Base-by-base conservation (phyloP, 2,888 invertebrate genomes). In the Drosophila sordidapex region DNA sequence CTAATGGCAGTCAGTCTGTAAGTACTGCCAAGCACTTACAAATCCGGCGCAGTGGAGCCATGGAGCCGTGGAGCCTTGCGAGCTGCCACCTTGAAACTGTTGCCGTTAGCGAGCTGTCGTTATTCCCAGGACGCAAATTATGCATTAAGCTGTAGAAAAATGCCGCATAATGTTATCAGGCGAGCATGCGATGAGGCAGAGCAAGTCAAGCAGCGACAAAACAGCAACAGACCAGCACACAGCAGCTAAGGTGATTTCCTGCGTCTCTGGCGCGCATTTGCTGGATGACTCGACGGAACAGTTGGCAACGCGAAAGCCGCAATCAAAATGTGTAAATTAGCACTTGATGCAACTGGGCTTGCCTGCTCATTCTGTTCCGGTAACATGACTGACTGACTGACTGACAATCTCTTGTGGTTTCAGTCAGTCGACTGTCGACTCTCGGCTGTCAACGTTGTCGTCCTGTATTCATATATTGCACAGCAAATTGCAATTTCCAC, bases 241-340 rank as follows among this genome's bases (percentile, higher is more conserved):
- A 53, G 18, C 27, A 25, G 40, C 68, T n/a, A 64, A 78, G 84
- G 75, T 77, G 71, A 81, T 71, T 76, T 71, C 66, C 70, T 70
- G 58, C 46, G 61, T 64, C 62, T 70, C 53, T 60, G 27, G 43
- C 11, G 36, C 56, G n/a, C 33, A n/a, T 57, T 38, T 29, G 60
- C 58, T 40, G 54, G 68, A 59, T 63, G 74, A 53, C 56, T 68
- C 69, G 49, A 70, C 76, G 74, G 29, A 64, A 72, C 52, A 70
- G 65, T 62, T 60, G 61, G 36, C 25, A 64, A 65, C 29, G 49
- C 65, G 53, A 78, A 83, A 77, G 82, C 80, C 82, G 87, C 87
- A 87, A 90, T 87, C 85, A 87, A 89, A 87, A 87, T 89, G 87
- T 89, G 89, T 84, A 89, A 87, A 87, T 90, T 87, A 90, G 81